Evolutionary conservation across 1,140 invertebrate species (phyloP).

Genomic region (Acyrthosiphon pisum): DNA sequence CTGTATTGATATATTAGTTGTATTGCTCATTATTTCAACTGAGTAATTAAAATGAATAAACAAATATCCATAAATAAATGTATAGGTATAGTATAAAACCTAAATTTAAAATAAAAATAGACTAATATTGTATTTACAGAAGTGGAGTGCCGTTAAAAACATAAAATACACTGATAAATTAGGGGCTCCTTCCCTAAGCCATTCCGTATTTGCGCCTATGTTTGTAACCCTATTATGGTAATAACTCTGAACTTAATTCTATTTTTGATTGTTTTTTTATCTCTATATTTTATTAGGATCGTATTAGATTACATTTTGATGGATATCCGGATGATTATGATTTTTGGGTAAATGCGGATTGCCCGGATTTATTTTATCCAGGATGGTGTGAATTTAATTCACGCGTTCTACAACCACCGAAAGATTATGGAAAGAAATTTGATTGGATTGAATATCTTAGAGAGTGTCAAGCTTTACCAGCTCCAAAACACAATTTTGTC

Average conservation of each 20-base stretch:
- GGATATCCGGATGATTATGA: slow-evolving; percentile 89
- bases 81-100: no score
- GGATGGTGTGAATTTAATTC: slow-evolving; percentile 91
- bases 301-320: slow-evolving; percentile 90
- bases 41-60: background rate
- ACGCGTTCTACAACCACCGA: slow-evolving; percentile 77
- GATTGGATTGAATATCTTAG: slow-evolving; percentile 87
- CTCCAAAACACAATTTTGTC: slow-evolving; percentile 66
- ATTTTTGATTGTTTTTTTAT: background rate
- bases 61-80: no score
- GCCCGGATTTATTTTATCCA: slow-evolving; percentile 86
- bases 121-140: no score
- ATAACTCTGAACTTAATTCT: background rate
- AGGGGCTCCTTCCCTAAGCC: background rate
- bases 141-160: background rate
- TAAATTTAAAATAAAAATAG: background rate
- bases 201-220: background rate
- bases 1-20: no score
- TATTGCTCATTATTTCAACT: background rate
- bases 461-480: slow-evolving; percentile 76
- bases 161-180: background rate
- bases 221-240: background rate
- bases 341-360: slow-evolving; percentile 94
- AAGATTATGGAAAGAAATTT: slow-evolving; percentile 73
- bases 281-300: slow-evolving; percentile 65